Evolutionary conservation across 2,113 vertebrate species (phyloP).

Genomic region (Galbula dea): DNA sequence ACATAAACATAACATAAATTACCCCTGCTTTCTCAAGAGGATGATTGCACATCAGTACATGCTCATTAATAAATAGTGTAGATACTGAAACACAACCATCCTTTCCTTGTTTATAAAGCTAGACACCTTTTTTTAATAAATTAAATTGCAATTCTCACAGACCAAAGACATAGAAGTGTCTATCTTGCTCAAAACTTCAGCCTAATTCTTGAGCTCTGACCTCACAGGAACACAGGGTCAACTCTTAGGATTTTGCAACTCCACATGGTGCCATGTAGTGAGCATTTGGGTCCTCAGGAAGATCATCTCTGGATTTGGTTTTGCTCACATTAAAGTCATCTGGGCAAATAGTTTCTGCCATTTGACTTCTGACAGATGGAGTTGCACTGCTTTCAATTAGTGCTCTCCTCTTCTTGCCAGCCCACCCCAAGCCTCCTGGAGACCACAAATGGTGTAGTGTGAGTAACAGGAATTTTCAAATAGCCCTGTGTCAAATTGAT

Average conservation of each 20-base stretch:
- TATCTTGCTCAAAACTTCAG: neutral
- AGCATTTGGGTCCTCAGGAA: neutral
- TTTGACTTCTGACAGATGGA: neutral
- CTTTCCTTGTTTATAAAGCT: neutral
- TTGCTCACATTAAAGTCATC: neutral
- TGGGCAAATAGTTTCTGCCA: neutral
- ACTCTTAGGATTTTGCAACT: neutral
- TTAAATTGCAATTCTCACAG: neutral
- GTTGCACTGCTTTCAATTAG: slow-evolving; percentile 21
- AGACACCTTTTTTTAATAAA: neutral
- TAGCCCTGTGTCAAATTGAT: neutral
- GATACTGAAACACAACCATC: neutral
- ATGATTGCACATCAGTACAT: neutral
- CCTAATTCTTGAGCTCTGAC: neutral
- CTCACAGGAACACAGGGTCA: neutral
- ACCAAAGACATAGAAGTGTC: neutral
- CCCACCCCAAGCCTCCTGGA: neutral
- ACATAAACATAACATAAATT: neutral
- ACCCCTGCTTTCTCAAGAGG: neutral
- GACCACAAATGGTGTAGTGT: neutral
- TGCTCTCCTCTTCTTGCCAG: rapidly evolving
- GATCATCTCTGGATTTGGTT: neutral
- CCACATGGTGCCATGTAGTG: neutral
- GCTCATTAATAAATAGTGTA: neutral
- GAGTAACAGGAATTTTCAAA: neutral